Base-by-base conservation (phyloP, 2,113 vertebrate species). In the Micromys minutus region DNA sequence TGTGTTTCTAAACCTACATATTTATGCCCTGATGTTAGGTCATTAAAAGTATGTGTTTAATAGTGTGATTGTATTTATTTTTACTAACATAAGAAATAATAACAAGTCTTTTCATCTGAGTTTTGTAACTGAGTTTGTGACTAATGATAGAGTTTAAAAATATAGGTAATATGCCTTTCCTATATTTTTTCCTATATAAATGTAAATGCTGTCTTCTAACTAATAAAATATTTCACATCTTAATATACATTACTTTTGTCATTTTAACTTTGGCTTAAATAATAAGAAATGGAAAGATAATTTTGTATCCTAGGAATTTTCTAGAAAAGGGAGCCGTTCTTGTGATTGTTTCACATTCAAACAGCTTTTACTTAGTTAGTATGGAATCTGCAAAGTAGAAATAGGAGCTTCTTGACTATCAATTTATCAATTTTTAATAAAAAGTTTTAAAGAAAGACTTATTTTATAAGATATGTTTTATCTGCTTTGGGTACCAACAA, bases 401-500 rank as follows among this genome's bases (percentile, higher is more conserved):
- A 55, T 21, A 39, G 50, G 29, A 76, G 16, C 42, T 77, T 77
- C 16, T 77, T 77, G 47, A 34, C 36, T 52, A 52, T 77, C 16
- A n/a, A 6, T 79, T 55, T 55, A 79, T 55, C 2, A 11, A 17
- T 75, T 39, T 42, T 91, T 93, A 39, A 57, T 77, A 94, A 57
- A 26, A 92, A 50, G 42, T 77, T 13, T 52, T 26, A 74, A 52
- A 96, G 39, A 92, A 55, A 94, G 63, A 4, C 24, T 24, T 11
- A 86, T 93, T 95, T 42, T 9, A 93, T 42, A 45, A 71, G 42
- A 90, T 81, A 63, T 26, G 89, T 72, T 95, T 77, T 76, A 93
- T 67, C 90, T 93, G 50, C n/a, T 77, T 84, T 5, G 61, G 19
- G 7, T 76, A 87, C 26, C n/a, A 77, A 75, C 31, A 59, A 16